Conservation (phyloP, 2,888 invertebrate genomes). For the Boloria euphrosyne region DNA sequence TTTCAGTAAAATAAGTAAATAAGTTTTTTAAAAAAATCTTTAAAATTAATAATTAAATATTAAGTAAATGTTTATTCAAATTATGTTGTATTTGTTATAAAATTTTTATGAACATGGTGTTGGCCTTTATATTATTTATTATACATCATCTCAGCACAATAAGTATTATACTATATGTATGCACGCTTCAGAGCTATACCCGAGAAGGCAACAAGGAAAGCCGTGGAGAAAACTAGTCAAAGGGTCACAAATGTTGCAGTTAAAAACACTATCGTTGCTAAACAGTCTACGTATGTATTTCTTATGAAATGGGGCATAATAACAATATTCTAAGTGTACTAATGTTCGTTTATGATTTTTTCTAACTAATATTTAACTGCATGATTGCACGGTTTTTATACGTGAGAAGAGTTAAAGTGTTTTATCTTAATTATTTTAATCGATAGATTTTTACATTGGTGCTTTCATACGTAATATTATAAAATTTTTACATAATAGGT, state of each 20-base stretch:
- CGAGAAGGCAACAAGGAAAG: constrained; percentile 62
- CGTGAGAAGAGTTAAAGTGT: not conserved
- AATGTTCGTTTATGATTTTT: constrained; percentile 13
- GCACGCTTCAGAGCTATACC: constrained; percentile 67
- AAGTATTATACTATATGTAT: constrained; percentile 35
- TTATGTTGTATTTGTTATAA: not conserved
- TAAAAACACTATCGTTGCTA: constrained; percentile 61
- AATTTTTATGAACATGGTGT: not conserved
- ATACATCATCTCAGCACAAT: constrained; percentile 9
- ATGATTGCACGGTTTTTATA: constrained; percentile 27
- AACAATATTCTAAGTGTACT: constrained; percentile 31
- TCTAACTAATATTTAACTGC: constrained; percentile 26
- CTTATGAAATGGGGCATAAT: constrained; percentile 39
- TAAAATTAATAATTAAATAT: too few species aligned
- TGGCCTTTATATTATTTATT: not conserved
- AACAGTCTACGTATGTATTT: constrained; percentile 54
- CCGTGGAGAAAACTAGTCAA: constrained; percentile 45
- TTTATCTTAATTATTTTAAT: not conserved
- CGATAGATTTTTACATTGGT: too few species aligned
- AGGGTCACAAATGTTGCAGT: constrained; percentile 53
- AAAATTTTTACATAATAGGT: too few species aligned
- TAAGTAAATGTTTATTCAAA: not conserved
- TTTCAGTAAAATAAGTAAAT: too few species aligned
- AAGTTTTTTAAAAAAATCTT: too few species aligned
- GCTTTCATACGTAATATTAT: too few species aligned